phyloP scores from a whole-genome alignment of 2,797 vertebrate genomes.

The Allobates femoralis region DNA sequence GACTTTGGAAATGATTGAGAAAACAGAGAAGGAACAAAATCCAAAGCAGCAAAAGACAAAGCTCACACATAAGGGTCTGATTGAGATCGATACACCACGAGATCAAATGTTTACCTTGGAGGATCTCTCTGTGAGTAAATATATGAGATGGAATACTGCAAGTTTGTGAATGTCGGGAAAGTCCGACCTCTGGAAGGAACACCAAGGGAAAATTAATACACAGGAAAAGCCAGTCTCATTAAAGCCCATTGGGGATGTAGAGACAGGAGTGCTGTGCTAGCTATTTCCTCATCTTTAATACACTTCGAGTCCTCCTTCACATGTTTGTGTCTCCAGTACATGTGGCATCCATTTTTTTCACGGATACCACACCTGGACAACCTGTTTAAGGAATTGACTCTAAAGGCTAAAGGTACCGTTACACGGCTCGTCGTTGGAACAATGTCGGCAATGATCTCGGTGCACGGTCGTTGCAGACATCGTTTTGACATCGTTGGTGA shows the following conservation, averaged over 20 bases:
- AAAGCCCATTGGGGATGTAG: background rate
- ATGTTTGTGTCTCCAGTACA: too few species aligned
- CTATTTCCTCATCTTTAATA: background rate
- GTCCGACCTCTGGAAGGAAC: background rate
- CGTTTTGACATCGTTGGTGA: too few species aligned
- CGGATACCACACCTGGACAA: too few species aligned
- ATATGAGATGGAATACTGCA: background rate
- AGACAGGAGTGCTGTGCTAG: background rate
- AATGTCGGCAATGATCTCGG: too few species aligned
- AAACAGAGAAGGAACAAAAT: slow-evolving; percentile 61
- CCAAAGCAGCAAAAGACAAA: slow-evolving; percentile 65
- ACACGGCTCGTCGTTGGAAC: too few species aligned
- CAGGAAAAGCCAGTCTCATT: background rate
- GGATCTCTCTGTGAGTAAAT: slow-evolving; percentile 68
- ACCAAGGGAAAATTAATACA: background rate
- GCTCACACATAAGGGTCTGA: slow-evolving; percentile 73
- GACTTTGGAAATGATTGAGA: slow-evolving; percentile 70
- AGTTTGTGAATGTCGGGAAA: background rate
- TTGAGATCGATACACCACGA: slow-evolving; percentile 68
- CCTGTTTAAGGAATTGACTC: too few species aligned
- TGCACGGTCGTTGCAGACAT: too few species aligned
- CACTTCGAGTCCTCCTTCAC: too few species aligned
- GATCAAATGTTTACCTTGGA: slow-evolving; percentile 69
- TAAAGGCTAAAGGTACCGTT: too few species aligned
- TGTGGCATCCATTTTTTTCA: too few species aligned